Evolutionary conservation across 2,888 invertebrate genomes (phyloP).

Genomic region (Griposia aprilina): DNA sequence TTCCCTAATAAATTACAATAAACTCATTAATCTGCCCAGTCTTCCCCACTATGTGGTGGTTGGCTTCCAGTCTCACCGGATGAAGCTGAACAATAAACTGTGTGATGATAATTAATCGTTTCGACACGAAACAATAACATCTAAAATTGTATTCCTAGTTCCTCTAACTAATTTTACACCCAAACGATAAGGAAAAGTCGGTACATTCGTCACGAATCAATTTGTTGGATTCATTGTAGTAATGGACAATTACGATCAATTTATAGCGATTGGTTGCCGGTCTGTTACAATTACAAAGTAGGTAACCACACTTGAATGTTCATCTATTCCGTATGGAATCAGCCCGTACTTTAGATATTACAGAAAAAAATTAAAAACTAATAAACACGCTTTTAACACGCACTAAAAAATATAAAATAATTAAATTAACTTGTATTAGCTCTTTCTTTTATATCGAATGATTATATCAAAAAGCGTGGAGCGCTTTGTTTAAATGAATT

Average conservation of each 20-base stretch:
- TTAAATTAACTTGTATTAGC: too few relatives aligned
- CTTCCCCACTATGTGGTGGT: too few relatives aligned
- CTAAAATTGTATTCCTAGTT: slow-evolving; percentile 1
- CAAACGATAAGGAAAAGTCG: slow-evolving; percentile 32
- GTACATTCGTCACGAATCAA: slow-evolving; percentile 30
- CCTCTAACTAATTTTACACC: slow-evolving; percentile 3
- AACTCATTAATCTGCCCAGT: not conserved
- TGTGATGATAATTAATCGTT: slow-evolving; percentile 14
- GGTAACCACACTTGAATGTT: slow-evolving; percentile 9
- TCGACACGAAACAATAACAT: slow-evolving; percentile 13
- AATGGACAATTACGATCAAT: slow-evolving; percentile 50
- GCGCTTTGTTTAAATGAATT: too few relatives aligned
- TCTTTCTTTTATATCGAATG: too few relatives aligned
- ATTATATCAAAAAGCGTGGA: too few relatives aligned
- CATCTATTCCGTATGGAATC: not conserved
- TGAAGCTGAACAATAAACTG: not conserved
- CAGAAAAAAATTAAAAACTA: too few relatives aligned
- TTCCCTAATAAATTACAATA: slow-evolving; percentile 13
- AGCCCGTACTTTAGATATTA: not conserved
- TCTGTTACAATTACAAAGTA: slow-evolving; percentile 30
- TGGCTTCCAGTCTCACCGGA: too few relatives aligned
- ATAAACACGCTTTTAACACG: too few relatives aligned
- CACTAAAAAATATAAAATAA: too few relatives aligned
- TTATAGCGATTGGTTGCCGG: slow-evolving; percentile 21
- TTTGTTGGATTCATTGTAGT: slow-evolving; percentile 31